Evolutionary conservation across 2,113 vertebrate species (phyloP), one percentile per base, ranked within the genome.

Genomic region (Heterotis niloticus): DNA sequence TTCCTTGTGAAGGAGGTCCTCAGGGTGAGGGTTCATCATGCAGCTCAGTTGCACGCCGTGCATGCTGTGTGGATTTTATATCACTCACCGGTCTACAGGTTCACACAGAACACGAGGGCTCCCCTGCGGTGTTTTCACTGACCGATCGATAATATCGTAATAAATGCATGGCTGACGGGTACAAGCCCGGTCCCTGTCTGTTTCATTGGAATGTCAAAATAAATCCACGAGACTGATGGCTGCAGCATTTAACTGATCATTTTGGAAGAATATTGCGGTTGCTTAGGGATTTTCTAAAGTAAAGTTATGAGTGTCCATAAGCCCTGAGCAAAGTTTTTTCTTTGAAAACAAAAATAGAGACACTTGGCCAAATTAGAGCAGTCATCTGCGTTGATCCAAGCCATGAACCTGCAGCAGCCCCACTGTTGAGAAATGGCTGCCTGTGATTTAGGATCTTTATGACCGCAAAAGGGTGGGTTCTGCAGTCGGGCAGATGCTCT

Each of bases 341-440:
- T 57, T 18, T 67, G 76, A 57, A 29, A 57, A 67, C 52, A 60
- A 78, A 26, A 68, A 69, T 57, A 78, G 51, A 78, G 57, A 78
- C 29, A 78, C 34, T 56, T 28, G 26, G 23, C 24, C 29, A 34
- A 59, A 78, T 51, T 18, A 18, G 20, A 13, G 5, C 13, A n/a
- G 12, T n/a, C 9, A 10, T 54, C 34, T 73, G 20, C 52, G 54
- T 54, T 24, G 10, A 10, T 10, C 20, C 11, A 18, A 73, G 70
- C 51, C 70, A 73, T 7, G 54, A 73, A 4, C n/a, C 18, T 56
- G 44, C 70, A 56, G n/a, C 14, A 34, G 65, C 51, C n/a, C n/a
- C 5, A 59, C 26, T 60, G 16, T 14, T 9, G n/a, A 4, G 17
- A 62, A 62, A 52, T 16, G 24, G 12, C 16, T 23, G 51, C 24